These are phyloP conservation scores for Oryzias dopingdopingensis DNA, from an alignment of 2,797 vertebrate species.

Conservation along the genomic window DNA sequence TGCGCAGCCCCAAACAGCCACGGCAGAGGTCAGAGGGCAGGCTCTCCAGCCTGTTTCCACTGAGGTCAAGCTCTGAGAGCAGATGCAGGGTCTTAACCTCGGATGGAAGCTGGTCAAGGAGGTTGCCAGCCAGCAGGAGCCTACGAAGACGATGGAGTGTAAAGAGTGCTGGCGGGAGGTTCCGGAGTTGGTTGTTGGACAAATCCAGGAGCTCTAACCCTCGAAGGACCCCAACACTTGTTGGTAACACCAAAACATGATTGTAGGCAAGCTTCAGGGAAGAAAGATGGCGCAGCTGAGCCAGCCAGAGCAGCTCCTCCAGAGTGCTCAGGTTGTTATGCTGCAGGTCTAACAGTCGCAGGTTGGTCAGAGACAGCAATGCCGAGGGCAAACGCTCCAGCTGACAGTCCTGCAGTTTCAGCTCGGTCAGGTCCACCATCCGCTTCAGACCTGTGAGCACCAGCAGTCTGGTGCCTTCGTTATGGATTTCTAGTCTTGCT, in stretches of 20 bases:
- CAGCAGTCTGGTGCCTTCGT: slow-evolving; percentile 74
- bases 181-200: slow-evolving; percentile 75
- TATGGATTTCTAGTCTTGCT: slow-evolving; percentile 72
- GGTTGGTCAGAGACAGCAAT: slow-evolving; percentile 62
- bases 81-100: slow-evolving; percentile 69
- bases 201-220: slow-evolving; percentile 78
- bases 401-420: slow-evolving; percentile 77
- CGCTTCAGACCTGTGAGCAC: slow-evolving; percentile 72
- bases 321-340: slow-evolving; percentile 76
- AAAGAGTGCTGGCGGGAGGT: slow-evolving; percentile 74
- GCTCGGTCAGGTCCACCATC: slow-evolving; percentile 63
- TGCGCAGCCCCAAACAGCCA: slow-evolving; percentile 66
- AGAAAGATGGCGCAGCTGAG: slow-evolving; percentile 72
- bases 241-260: slow-evolving; percentile 62
- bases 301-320: slow-evolving; percentile 75
- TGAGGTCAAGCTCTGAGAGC: slow-evolving; percentile 74
- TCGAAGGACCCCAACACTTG: slow-evolving; percentile 69
- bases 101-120: slow-evolving; percentile 67
- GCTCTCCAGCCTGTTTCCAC: slow-evolving; percentile 72
- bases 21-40: slow-evolving; percentile 73
- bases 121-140: slow-evolving; percentile 78
- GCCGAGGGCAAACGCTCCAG: slow-evolving; percentile 77
- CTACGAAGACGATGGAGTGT: slow-evolving; percentile 70
- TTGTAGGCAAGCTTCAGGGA: slow-evolving; percentile 77
- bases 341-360: slow-evolving; percentile 73